These are phyloP conservation scores for Smittia aterrima DNA, from an alignment of 2,888 invertebrate species.

Conservation along the genomic window DNA sequence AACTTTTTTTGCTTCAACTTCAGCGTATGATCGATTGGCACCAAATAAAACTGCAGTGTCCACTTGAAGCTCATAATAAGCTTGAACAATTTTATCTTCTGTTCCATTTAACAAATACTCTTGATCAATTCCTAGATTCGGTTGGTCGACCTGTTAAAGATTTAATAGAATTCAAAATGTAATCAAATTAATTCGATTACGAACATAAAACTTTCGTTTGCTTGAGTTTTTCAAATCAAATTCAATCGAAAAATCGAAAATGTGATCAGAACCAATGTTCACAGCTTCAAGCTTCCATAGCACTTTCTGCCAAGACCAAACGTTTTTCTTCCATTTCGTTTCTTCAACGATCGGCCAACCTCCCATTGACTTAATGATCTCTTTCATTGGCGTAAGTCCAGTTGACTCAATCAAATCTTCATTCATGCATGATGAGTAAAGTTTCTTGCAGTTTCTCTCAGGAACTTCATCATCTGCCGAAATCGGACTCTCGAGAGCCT, in stretches of 20 bases:
- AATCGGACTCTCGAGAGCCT: slow-evolving; percentile 66
- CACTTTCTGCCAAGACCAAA: slow-evolving; percentile 19
- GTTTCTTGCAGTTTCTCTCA: slow-evolving; percentile 74
- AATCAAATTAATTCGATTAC: background rate
- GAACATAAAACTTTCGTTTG: slow-evolving; percentile 11
- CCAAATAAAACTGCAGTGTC: slow-evolving; percentile 77
- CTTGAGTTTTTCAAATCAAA: slow-evolving; percentile 30
- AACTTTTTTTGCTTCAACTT: slow-evolving; percentile 68
- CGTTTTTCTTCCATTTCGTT: slow-evolving; percentile 61
- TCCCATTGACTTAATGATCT: slow-evolving; percentile 68
- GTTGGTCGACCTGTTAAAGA: slow-evolving; percentile 70
- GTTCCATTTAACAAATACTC: slow-evolving; percentile 77
- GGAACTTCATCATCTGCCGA: slow-evolving; percentile 64
- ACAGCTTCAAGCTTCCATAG: background rate
- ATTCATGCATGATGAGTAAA: slow-evolving; percentile 88
- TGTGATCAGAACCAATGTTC: slow-evolving; percentile 43
- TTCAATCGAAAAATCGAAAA: slow-evolving; percentile 42
- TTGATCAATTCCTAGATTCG: slow-evolving; percentile 70
- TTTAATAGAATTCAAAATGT: background rate
- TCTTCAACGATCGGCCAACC: slow-evolving; percentile 84
- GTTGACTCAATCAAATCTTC: slow-evolving; percentile 73
- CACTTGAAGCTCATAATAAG: slow-evolving; percentile 76
- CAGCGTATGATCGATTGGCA: slow-evolving; percentile 64
- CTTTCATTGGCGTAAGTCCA: slow-evolving; percentile 66
- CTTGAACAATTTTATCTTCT: slow-evolving; percentile 71